Evolutionary conservation across 64 coral and sea anemone genomes (phyloP), one percentile per base, ranked within the genome.

Genomic region (Montipora capricornis): DNA sequence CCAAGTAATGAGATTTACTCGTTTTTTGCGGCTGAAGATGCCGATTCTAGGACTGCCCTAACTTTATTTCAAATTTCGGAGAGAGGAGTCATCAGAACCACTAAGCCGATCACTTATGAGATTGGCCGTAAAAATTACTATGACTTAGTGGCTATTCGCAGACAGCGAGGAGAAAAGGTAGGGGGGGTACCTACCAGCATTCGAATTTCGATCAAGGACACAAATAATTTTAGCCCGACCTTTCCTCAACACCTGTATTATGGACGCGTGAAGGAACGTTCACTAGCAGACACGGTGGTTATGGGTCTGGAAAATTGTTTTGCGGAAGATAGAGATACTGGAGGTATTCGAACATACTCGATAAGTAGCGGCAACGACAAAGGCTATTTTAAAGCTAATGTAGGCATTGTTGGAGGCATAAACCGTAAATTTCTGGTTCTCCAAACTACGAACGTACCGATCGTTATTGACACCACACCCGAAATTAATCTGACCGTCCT

Each of bases 311-410:
- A 94, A 78, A 81, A 95, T 14, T 97, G 93, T 49, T 89, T 95
- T 61, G 96, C 96, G 2, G 93, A 94, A 87, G 96, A 97, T 44
- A 82, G 96, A 47, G 96, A 97, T 45, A 76, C 84, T 0, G 58
- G 7, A 60, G 93, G 93, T 66, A 89, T 76, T 16, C 59, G 29
- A 5, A 52, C 49, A 16, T 97, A 95, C 60, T 81, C 61, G 4
- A 95, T 97, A 66, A 90, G 87, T 91, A 87, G 92, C 44, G 96
- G 96, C 48, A 95, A 97, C 78, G 96, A 97, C 55, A 95, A 94
- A 79, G 89, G 93, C 16, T 97, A 97, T 59, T 97, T 97, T 20
- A 88, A 91, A 77, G 58, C 87, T 3, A 82, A 74, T n/a, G 64
- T 51, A 4, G 83, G 8, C 20, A 66, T 24, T 8, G 79, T 84